Base-by-base conservation (phyloP, 2,113 vertebrate genomes). In the Saccopteryx leptura region DNA sequence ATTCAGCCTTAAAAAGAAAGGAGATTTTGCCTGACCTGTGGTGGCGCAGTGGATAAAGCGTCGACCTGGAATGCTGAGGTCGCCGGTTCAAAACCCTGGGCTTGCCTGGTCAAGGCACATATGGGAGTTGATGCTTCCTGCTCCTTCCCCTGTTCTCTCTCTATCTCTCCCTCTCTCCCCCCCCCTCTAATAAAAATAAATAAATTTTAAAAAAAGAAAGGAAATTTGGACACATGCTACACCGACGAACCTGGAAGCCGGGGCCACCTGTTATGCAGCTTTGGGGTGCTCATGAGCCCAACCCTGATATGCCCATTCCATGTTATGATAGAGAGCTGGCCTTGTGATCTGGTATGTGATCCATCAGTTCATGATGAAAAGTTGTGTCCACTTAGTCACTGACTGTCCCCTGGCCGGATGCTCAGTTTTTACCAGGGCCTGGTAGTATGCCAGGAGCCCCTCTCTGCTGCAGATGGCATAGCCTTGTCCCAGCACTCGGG, bases 201-300 rank as follows among this genome's bases (percentile, higher is more conserved):
- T 39, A 54, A 54, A 54, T 13, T 54, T 11, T 54, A 54, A 54
- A 14, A 52, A 93, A 79, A 23, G 65, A 65, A 39, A 17, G 9
- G 60, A 75, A 5, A 13, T 80, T 48, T 54, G 26, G 50, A 24
- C 12, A 14, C 4, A 1, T 3, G 23, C 18, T 4, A 11, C 60
- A 2, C 0, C 0, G 7, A 17, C 1, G 15, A 79, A 9, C 33
- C 56, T 9, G 52, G 52, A 66, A 33, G 61, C 52, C 66, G 15
- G 63, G 68, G 39, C 76, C 82, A 14, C 56, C 61, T 39, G 28
- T 6, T 2, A 9, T 1, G 39, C 31, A n/a, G 76, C 56, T 9
- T 24, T 5, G 39, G 75, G 87, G 39, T n/a, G 58, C 12, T 10
- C 5, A 1, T 1, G 10, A 65, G 13, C 90, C 78, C 52, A 46